Base-by-base conservation (phyloP, 2,113 vertebrate genomes). In the Vulpes lagopus region DNA sequence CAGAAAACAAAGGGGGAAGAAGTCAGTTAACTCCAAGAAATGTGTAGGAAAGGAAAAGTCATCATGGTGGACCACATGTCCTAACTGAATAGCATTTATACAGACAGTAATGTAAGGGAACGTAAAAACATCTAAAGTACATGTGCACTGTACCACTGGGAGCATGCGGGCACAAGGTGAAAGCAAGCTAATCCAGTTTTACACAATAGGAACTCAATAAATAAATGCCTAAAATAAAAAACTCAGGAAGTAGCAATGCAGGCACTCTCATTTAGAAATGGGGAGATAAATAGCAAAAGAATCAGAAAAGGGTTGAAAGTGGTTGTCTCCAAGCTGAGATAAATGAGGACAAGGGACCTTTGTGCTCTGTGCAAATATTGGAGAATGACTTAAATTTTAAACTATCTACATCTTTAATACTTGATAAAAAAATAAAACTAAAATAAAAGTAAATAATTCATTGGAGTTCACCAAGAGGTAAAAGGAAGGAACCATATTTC, bases 131-230 rank as follows among this genome's bases (percentile, higher is more conserved):
- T 4, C 64, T 59, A 4, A 59, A 59, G 43, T 55, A 43, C 4
- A 1, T 25, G 43, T 38, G 49, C 30, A 15, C 27, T 3, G 1
- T 19, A 23, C 14, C 4, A 0, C 12, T 32, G 15, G 35, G n/a
- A 69, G 6, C 60, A 43, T 4, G 4, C 20, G 15, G 10, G 51
- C 14, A 5, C 0, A 1, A 11, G 17, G 23, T 35, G 17, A 11
- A 38, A 78, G 43, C 38, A 78, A 43, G 25, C 82, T 1, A 9
- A 19, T 9, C 43, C n/a, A 14, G n/a, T 43, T 67, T 43, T 16
- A 12, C 60, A 25, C 15, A 17, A 30, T 8, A 32, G 11, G 27
- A 22, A 49, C 17, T 9, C 25, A 57, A n/a, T 19, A 79, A 79
- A 49, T n/a, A 65, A 69, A 78, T 20, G 60, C 17, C 49, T 79